Conservation (phyloP, 2,797 vertebrate genomes). For the Amblyraja radiata region DNA sequence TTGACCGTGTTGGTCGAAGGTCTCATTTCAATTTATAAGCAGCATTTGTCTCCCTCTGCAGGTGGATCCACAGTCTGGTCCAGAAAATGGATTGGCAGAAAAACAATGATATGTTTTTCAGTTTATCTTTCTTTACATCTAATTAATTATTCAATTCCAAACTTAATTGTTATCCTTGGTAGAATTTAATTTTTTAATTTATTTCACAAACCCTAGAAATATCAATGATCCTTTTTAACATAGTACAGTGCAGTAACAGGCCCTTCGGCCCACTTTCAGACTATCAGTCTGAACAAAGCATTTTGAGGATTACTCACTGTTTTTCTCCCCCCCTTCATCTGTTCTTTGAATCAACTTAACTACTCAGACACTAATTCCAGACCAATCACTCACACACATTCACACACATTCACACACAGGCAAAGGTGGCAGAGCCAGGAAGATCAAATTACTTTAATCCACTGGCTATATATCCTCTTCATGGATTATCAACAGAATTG, state of each 20-base stretch:
- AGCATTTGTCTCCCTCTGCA: conserved; percentile 36
- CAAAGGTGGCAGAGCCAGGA: no score
- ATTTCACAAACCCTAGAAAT: not conserved
- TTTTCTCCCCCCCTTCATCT: not conserved
- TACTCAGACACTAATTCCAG: not conserved
- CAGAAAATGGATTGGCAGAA: not conserved
- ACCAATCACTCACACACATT: no score
- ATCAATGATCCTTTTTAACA: not conserved
- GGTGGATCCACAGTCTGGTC: not conserved
- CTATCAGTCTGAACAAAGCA: not conserved
- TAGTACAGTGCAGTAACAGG: no score
- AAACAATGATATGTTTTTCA: not conserved
- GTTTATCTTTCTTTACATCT: not conserved
- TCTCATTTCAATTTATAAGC: not conserved
- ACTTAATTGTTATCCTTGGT: not conserved
- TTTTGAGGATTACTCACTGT: not conserved
- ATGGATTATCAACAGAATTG: not conserved
- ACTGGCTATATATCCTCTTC: not conserved
- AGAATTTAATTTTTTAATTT: not conserved
- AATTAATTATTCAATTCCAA: not conserved
- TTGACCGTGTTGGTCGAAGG: no score
- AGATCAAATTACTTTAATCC: not conserved
- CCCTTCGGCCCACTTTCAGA: no score
- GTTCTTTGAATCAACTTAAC: not conserved
- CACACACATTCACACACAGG: no score